Conservation (phyloP, 35 echinoderm and acorn worm genomes). For the Chiridota heheva region DNA sequence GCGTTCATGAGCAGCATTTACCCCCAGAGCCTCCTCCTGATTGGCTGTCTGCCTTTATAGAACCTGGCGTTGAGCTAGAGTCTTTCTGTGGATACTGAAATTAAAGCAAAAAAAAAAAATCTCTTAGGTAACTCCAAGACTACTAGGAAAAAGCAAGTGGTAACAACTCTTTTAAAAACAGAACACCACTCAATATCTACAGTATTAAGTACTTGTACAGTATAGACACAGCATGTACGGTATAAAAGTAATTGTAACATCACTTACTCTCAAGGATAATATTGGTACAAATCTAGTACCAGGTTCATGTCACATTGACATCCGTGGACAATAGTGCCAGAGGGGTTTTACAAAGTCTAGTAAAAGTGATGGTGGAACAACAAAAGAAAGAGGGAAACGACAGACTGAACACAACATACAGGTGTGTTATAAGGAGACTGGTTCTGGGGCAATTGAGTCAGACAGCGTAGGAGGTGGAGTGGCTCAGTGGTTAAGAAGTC, state of each 20-base stretch:
- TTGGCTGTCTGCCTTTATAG: slow-evolving; percentile 72
- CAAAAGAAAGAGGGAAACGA: no score
- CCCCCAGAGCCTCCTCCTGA: slow-evolving; percentile 45
- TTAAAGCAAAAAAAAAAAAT: slow-evolving; percentile 2
- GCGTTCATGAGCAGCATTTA: slow-evolving; percentile 56
- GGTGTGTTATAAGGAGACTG: no score
- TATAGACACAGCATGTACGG: not conserved
- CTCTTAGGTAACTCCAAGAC: not conserved
- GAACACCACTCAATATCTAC: not conserved
- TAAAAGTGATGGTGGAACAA: no score
- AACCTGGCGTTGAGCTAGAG: slow-evolving; percentile 64
- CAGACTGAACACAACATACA: no score
- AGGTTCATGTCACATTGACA: no score
- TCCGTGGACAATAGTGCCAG: no score
- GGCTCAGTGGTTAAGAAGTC: no score
- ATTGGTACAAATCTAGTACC: no score
- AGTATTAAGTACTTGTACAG: not conserved
- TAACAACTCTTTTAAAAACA: not conserved
- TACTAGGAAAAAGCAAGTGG: not conserved
- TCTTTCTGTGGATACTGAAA: slow-evolving; percentile 89
- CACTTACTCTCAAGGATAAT: no score
- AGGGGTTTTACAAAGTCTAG: no score
- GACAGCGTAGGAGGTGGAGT: no score
- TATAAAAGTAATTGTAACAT: not conserved
- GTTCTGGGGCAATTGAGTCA: no score